Percentiles rank a stretch among this genome's conserved stretches.
These are phyloP conservation scores for Drusus annulatus DNA, from an alignment of 1,140 invertebrate species.

Conservation along the genomic window DNA sequence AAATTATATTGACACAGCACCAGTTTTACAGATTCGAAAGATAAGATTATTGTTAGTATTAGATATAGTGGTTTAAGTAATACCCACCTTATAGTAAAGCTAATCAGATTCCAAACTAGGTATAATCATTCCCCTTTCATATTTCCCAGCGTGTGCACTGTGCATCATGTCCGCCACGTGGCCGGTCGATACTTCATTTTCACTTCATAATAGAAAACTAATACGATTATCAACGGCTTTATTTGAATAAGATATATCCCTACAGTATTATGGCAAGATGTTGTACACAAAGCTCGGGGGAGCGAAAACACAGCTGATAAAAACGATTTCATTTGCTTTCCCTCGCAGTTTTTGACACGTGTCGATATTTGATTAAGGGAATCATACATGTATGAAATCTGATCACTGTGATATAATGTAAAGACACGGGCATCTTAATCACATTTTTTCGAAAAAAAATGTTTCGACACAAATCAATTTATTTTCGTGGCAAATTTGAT, in stretches of 20 bases:
- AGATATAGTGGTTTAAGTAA: too few relatives aligned
- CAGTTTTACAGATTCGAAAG: too few relatives aligned
- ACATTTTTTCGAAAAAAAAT: too few relatives aligned
- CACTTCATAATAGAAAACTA: constrained; percentile 39
- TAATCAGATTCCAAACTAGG: too few relatives aligned
- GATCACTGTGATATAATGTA: background rate
- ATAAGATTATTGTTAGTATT: too few relatives aligned
- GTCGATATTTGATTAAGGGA: constrained; percentile 16
- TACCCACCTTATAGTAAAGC: too few relatives aligned
- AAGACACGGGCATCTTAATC: background rate
- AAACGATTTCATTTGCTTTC: constrained; percentile 3
- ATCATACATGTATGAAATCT: background rate
- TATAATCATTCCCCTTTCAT: background rate
- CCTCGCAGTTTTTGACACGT: constrained; percentile 12
- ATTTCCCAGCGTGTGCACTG: background rate
- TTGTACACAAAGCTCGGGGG: constrained; percentile 7
- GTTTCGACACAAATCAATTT: too few relatives aligned
- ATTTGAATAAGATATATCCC: constrained; percentile 1
- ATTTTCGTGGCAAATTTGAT: too few relatives aligned
- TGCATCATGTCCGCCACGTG: constrained; percentile 25
- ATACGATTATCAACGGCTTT: constrained; percentile 37
- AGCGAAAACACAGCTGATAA: background rate
- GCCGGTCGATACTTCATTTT: constrained; percentile 43
- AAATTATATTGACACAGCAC: too few relatives aligned
- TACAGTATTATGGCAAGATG: background rate